Conservation (phyloP, 1,140 invertebrate genomes). For the Sinella curviseta region DNA sequence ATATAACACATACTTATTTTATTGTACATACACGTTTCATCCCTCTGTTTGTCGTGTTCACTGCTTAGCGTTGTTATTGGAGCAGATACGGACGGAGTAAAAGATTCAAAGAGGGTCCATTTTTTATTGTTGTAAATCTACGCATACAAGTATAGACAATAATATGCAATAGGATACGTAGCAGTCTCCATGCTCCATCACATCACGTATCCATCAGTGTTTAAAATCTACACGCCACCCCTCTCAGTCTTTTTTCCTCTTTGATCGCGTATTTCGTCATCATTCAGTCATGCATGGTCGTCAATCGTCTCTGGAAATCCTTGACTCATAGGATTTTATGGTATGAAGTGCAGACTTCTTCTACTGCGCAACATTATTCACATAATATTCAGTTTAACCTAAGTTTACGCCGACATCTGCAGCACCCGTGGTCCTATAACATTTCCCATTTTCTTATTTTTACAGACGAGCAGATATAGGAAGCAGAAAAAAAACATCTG, state of each 20-base stretch:
- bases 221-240: background rate
- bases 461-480: no score
- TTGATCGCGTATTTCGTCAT: background rate
- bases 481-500: background rate
- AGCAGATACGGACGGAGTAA: background rate
- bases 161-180: background rate
- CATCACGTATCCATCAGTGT: no score
- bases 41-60: no score
- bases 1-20: no score
- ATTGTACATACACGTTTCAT: no score
- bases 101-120: background rate
- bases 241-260: background rate
- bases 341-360: background rate
- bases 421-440: background rate
- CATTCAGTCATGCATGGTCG: background rate
- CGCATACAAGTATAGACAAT: no score
- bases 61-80: no score
- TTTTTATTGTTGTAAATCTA: background rate
- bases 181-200: background rate
- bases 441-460: background rate
- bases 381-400: background rate
- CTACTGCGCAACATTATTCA: background rate
- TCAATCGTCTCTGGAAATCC: slow-evolving; percentile 6
- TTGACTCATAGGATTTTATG: slow-evolving; percentile 20
- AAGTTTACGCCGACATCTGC: background rate